Conservation (phyloP, 1,140 invertebrate genomes). For the Mycetomoellerius zeteki region DNA sequence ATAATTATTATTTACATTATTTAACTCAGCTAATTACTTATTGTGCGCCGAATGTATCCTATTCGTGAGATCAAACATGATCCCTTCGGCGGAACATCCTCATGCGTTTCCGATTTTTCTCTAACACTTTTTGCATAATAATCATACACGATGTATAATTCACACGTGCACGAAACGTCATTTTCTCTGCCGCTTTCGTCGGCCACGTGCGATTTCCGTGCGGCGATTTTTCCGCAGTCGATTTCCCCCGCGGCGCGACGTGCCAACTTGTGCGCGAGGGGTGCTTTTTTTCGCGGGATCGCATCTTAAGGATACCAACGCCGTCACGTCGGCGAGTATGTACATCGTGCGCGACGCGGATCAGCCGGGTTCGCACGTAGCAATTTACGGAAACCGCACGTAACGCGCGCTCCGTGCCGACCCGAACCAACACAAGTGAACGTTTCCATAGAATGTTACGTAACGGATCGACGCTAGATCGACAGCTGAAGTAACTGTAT, state of each 20-base stretch:
- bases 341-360: conserved; percentile 55
- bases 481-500: conserved; percentile 74
- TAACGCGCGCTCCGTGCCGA: conserved; percentile 75
- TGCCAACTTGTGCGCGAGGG: conserved; percentile 28
- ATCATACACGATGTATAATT: conserved; percentile 54
- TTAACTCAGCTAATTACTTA: conserved; percentile 69
- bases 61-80: not conserved
- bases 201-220: conserved; percentile 52
- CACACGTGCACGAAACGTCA: conserved; percentile 62
- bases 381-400: conserved; percentile 83
- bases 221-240: conserved; percentile 57
- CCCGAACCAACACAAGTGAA: conserved; percentile 63
- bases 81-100: conserved; percentile 29
- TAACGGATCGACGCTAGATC: conserved; percentile 78
- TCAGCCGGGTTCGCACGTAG: conserved; percentile 74
- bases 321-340: conserved; percentile 41
- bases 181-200: conserved; percentile 58
- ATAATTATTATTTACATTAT: conserved; percentile 72
- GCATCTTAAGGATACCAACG: conserved; percentile 32
- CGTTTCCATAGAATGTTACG: conserved; percentile 77
- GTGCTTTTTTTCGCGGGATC: conserved; percentile 19
- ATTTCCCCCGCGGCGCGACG: conserved; percentile 40
- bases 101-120: conserved; percentile 20
- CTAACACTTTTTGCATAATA: not conserved
- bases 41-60: conserved; percentile 15